Percentiles rank a stretch among this genome's conserved stretches.
These are phyloP conservation scores for Falco cherrug DNA, from an alignment of 2,797 vertebrate species.

Conservation along the genomic window DNA sequence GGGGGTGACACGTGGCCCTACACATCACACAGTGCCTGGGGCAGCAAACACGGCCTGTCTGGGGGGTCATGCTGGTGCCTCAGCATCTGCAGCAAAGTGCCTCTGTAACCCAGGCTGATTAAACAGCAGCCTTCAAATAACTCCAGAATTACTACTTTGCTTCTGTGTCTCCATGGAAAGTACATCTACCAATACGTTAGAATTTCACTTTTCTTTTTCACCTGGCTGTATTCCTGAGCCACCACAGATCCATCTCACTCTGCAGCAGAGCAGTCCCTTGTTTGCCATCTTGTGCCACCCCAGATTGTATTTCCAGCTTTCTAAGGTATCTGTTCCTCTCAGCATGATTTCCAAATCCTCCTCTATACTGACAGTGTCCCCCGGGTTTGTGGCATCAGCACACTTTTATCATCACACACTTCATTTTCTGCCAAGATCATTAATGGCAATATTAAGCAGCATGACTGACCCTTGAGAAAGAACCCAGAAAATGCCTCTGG, in stretches of 20 bases:
- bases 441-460: background rate
- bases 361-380: background rate
- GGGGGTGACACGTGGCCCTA: background rate
- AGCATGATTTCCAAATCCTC: background rate
- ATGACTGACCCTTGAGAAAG: background rate
- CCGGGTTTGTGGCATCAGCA: background rate
- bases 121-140: background rate
- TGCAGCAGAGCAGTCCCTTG: background rate
- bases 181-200: background rate
- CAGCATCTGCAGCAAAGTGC: background rate
- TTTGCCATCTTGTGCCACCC: background rate
- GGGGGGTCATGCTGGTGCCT: background rate
- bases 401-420: background rate
- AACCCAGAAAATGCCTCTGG: background rate
- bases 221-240: background rate
- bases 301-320: background rate
- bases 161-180: background rate
- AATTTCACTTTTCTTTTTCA: background rate
- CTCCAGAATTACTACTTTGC: background rate
- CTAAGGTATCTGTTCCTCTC: background rate
- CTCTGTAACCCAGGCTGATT: background rate
- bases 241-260: background rate
- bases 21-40: background rate
- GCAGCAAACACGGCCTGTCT: background rate
- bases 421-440: background rate